Conservation (phyloP, 2,797 vertebrate species). For the Pelochelys cantorii region DNA sequence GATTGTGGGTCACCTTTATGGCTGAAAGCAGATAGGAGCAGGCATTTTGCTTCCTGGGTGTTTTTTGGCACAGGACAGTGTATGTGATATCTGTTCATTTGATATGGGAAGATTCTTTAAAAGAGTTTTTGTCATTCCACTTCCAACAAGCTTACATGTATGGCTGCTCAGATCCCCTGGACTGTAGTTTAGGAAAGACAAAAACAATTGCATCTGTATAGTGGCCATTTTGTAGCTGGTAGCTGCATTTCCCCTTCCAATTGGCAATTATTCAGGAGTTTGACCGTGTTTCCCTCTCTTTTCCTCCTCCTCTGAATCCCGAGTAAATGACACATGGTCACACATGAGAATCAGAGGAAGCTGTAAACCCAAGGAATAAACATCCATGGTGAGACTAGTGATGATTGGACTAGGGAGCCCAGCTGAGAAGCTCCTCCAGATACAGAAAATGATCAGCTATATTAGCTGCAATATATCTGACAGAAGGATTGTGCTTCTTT, state of each 20-base stretch:
- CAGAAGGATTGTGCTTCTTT: neutral
- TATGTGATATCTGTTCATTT: neutral
- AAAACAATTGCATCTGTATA: neutral
- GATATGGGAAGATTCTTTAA: neutral
- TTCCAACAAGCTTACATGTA: neutral
- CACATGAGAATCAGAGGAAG: neutral
- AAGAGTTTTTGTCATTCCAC: neutral
- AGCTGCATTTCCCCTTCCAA: neutral
- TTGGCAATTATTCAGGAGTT: neutral
- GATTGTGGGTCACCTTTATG: neutral
- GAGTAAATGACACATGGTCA: neutral
- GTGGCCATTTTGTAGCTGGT: neutral
- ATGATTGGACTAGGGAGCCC: neutral
- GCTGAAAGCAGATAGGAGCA: neutral
- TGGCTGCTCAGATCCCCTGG: neutral
- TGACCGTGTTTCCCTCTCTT: neutral
- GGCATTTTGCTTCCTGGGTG: neutral
- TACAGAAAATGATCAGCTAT: neutral
- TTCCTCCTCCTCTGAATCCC: neutral
- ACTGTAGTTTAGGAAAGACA: neutral
- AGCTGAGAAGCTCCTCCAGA: neutral
- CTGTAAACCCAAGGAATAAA: conserved; percentile 15
- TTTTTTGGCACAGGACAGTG: neutral
- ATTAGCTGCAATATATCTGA: neutral
- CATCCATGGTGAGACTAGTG: neutral